Evolutionary conservation across 2,888 invertebrate genomes (phyloP).

Genomic region (Mythimna albipuncta): DNA sequence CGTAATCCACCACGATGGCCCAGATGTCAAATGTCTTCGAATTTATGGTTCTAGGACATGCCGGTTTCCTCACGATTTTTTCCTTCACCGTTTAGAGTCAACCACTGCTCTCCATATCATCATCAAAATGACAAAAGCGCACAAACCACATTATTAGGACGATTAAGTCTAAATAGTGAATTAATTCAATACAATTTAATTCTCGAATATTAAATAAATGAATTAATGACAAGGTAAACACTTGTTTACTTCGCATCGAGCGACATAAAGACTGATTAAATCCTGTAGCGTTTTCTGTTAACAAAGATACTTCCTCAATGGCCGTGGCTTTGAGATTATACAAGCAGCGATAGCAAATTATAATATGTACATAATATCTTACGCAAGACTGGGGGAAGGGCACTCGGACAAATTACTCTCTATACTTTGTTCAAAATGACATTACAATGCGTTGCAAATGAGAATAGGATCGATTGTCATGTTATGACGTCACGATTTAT

Average conservation of each 20-base stretch:
- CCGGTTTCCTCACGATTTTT: no score
- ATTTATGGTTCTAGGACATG: no score
- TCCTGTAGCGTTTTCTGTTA: constrained; percentile 9
- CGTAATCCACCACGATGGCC: no score
- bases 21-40: no score
- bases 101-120: not conserved
- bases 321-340: constrained; percentile 20
- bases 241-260: not conserved
- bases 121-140: not conserved
- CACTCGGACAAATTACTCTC: not conserved
- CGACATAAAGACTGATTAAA: constrained; percentile 16
- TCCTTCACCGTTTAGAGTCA: no score
- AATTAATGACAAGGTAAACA: constrained; percentile 8
- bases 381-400: not conserved
- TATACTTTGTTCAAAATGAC: no score
- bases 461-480: no score
- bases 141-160: not conserved
- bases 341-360: constrained; percentile 27
- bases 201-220: not conserved
- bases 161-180: not conserved
- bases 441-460: no score
- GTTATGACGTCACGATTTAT: no score
- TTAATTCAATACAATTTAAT: not conserved
- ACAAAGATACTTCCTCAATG: constrained; percentile 24
- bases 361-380: constrained; percentile 1